Base-by-base conservation (phyloP, 1,140 invertebrate species). In the Mercenaria mercenaria region DNA sequence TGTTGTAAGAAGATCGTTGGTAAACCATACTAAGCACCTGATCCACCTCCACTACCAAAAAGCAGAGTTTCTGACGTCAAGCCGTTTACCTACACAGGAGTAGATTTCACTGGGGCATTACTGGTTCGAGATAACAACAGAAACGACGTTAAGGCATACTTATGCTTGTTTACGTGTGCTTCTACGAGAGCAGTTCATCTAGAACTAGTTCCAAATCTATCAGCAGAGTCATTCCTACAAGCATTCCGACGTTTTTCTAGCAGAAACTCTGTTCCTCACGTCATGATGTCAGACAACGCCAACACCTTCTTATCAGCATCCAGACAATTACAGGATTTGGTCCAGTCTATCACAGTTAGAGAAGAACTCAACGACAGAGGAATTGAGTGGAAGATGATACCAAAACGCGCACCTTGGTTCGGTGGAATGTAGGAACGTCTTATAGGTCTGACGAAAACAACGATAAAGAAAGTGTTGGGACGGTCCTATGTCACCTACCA, bases 361-460 rank as follows among this genome's bases (percentile, higher is more conserved):
- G 47, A 67, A 15, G 74, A 83, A 37, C 39, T 83, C 41, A 87
- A 29, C 37, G 76, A 87, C 59, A 20, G 47, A 47, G 18, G 20
- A 74, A 52, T 72, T 10, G 41, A 72, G 13, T 85, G 82, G 82
- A 43, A 50, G n/a, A 67, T 47, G 52, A 89, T 87, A 64, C 32
- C 11, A 52, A 69, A 93, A 20, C 89, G 90, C 29, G 93, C 95
- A 8, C 91, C 96, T n/a, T 96, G 96, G 95, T 95, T 95, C n/a
- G n/a, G n/a, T n/a, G n/a, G n/a, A n/a, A n/a, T n/a, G n/a, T n/a
- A n/a, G n/a, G n/a, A n/a, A n/a, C n/a, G n/a, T n/a, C n/a, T n/a
- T n/a, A n/a, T n/a, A n/a, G n/a, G n/a, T n/a, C n/a, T n/a, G n/a
- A n/a, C n/a, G n/a, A n/a, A n/a, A n/a, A n/a, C n/a, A n/a, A n/a